Evolutionary conservation across 2,113 vertebrate genomes (phyloP).

Genomic region (Mirza zaza): DNA sequence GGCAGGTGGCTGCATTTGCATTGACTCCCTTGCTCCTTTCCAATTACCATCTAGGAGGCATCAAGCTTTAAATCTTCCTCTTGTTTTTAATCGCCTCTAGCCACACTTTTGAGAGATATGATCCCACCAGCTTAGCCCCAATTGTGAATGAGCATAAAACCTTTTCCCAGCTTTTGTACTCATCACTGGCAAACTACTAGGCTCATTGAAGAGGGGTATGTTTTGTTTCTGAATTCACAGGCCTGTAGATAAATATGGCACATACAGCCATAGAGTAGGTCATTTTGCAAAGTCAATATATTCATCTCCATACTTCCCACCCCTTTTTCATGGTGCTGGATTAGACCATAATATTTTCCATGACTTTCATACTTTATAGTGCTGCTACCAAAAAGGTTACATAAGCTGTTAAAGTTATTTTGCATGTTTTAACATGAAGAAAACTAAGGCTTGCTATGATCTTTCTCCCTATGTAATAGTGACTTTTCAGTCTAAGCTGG

Average conservation of each 20-base stretch:
- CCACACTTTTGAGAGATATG: not conserved
- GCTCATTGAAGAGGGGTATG: not conserved
- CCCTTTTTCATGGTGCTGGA: not conserved
- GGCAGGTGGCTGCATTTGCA: constrained; percentile 51
- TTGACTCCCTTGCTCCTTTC: not conserved
- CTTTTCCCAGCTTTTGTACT: constrained; percentile 8
- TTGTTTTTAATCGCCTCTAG: not conserved
- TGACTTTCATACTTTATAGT: not conserved
- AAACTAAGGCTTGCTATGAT: not conserved
- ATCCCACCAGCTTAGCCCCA: not conserved
- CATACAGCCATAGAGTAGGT: not conserved
- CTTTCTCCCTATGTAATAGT: not conserved
- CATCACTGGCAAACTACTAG: not conserved
- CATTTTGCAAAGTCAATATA: not conserved
- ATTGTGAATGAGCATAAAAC: not conserved
- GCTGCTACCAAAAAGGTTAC: not conserved
- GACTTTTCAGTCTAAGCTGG: not conserved
- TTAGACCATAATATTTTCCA: not conserved
- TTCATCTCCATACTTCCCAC: not conserved
- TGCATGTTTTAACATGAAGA: not conserved
- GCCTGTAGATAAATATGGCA: not conserved
- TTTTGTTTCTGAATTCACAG: constrained; percentile 1
- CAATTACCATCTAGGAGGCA: not conserved
- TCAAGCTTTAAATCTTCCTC: constrained; percentile 64
- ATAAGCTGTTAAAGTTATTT: not conserved